These are phyloP conservation scores for Chaetoderma sp. DNA, from an alignment of 2,888 invertebrate genomes.

Conservation along the genomic window DNA sequence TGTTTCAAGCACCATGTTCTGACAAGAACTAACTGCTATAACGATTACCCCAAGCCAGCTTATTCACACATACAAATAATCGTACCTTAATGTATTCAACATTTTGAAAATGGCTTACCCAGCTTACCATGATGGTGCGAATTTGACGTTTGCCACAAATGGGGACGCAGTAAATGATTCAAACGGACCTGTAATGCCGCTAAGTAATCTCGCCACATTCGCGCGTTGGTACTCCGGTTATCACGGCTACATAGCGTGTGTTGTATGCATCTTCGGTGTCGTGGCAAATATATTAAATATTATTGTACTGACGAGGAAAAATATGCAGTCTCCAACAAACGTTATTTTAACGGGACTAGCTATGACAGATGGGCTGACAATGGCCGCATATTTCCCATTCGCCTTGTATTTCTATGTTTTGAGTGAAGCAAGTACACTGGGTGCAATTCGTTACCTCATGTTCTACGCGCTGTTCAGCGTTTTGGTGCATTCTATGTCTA, in stretches of 20 bases:
- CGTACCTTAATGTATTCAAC: no score
- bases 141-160: no score
- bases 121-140: no score
- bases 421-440: constrained; percentile 52
- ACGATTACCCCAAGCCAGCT: no score
- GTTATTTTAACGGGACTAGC: constrained; percentile 87
- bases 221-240: constrained; percentile 70
- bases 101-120: no score
- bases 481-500: constrained; percentile 89
- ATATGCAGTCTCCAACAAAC: constrained; percentile 92
- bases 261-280: constrained; percentile 91
- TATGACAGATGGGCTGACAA: constrained; percentile 90
- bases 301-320: constrained; percentile 87
- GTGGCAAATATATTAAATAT: constrained; percentile 92
- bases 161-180: no score
- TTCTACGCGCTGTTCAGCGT: constrained; percentile 92
- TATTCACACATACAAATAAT: no score
- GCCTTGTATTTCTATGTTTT: constrained; percentile 76
- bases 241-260: constrained; percentile 87
- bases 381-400: constrained; percentile 90
- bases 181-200: no score
- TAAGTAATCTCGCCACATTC: no score
- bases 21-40: no score
- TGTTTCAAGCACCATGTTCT: no score
- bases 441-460: constrained; percentile 66